Evolutionary conservation across 2,113 vertebrate genomes (phyloP).

Genomic region (Geothlypis trichas): DNA sequence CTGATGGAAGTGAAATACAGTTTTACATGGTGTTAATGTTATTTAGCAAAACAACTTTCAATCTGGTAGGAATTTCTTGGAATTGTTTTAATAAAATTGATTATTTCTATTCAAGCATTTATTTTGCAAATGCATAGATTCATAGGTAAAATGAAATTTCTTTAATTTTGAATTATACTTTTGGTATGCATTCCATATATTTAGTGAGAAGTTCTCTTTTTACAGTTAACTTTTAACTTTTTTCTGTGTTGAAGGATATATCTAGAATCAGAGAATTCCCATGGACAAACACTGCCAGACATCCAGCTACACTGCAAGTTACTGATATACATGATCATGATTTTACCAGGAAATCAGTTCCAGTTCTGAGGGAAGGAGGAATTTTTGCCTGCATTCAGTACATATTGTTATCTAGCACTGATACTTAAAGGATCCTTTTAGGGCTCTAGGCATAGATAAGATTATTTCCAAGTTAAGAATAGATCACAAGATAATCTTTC

Average conservation of each 20-base stretch:
- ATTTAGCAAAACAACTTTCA: not conserved
- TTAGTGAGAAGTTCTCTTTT: not conserved
- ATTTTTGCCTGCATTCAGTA: not conserved
- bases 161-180: not conserved
- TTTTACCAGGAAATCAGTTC: not conserved
- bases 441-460: not conserved
- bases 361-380: not conserved
- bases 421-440: not conserved
- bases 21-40: not conserved
- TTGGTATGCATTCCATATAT: not conserved
- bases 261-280: not conserved
- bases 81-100: not conserved
- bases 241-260: not conserved
- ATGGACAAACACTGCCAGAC: not conserved
- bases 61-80: not conserved
- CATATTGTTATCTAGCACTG: not conserved
- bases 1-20: not conserved
- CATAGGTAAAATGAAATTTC: not conserved
- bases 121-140: not conserved
- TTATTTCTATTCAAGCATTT: not conserved
- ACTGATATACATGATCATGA: not conserved
- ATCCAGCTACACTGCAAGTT: too few relatives aligned
- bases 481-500: not conserved
- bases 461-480: not conserved
- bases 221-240: not conserved